A percentile compares a stretch with the other conserved stretches of the same genome.
Conservation (phyloP, 1,140 invertebrate genomes). For the Odontomachus brunneus region DNA sequence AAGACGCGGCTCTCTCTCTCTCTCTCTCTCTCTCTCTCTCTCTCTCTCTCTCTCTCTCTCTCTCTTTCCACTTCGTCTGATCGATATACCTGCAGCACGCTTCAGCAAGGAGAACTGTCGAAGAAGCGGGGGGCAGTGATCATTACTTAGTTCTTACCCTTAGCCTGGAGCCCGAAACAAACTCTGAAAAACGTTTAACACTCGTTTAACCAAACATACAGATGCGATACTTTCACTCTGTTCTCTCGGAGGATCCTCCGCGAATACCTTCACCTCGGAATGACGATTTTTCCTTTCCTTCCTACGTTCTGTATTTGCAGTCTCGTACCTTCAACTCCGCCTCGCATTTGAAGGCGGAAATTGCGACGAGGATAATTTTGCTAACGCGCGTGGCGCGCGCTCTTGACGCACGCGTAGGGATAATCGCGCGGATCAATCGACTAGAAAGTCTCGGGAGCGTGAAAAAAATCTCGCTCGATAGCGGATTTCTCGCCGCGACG, state of each 20-base stretch:
- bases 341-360: constrained; percentile 11
- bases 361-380: constrained; percentile 57
- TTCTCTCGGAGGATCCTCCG: too few relatives aligned
- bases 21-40: background rate
- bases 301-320: too few relatives aligned
- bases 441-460: constrained; percentile 66
- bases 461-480: constrained; percentile 65
- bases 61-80: background rate
- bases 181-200: background rate
- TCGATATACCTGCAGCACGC: too few relatives aligned
- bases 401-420: constrained; percentile 43
- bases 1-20: constrained; percentile 35
- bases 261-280: too few relatives aligned
- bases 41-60: background rate
- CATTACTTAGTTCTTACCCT: constrained; percentile 10
- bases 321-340: background rate
- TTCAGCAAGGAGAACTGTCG: background rate
- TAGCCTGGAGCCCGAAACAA: background rate
- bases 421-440: constrained; percentile 63
- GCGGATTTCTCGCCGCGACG: constrained; percentile 61
- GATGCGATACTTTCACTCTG: too few relatives aligned
- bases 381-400: constrained; percentile 4
- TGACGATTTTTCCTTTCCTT: too few relatives aligned
- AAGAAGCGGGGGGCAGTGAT: constrained; percentile 7
- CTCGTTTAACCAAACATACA: too few relatives aligned